Evolutionary conservation across 1,140 invertebrate species (phyloP).

Genomic region (Hylaeus volcanicus): DNA sequence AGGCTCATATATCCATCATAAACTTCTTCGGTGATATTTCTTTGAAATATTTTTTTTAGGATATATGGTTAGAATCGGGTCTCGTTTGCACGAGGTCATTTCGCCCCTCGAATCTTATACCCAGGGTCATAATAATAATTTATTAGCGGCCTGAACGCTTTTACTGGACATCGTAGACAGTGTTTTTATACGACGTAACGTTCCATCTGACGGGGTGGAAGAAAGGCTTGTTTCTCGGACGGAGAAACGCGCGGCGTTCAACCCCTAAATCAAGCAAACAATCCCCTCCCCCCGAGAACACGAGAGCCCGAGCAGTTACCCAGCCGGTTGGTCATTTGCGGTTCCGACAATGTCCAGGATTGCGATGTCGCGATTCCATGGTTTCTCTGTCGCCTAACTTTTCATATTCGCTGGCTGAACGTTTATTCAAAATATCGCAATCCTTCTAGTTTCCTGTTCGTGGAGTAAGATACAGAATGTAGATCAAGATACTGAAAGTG

Average conservation of each 20-base stretch:
- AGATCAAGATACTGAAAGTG: not conserved
- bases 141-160: conserved; percentile 23
- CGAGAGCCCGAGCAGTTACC: conserved; percentile 68
- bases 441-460: too few relatives aligned
- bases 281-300: conserved; percentile 67
- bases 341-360: conserved; percentile 61
- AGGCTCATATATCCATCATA: too few relatives aligned
- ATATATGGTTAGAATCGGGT: not conserved
- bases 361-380: conserved; percentile 56
- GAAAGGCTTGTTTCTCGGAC: conserved; percentile 67
- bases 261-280: conserved; percentile 77
- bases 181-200: conserved; percentile 18
- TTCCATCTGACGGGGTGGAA: conserved; percentile 38
- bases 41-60: not conserved
- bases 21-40: not conserved
- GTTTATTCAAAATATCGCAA: not conserved
- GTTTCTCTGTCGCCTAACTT: conserved; percentile 1
- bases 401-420: not conserved
- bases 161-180: conserved; percentile 15
- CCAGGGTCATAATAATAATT: conserved; percentile 27
- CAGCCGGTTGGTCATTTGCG: conserved; percentile 74
- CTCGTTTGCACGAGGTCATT: not conserved
- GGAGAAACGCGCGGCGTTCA: conserved; percentile 47
- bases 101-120: not conserved
- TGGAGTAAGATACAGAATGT: too few relatives aligned